Base-by-base conservation (phyloP, 2,888 invertebrate genomes). In the Eupithecia insigniata region DNA sequence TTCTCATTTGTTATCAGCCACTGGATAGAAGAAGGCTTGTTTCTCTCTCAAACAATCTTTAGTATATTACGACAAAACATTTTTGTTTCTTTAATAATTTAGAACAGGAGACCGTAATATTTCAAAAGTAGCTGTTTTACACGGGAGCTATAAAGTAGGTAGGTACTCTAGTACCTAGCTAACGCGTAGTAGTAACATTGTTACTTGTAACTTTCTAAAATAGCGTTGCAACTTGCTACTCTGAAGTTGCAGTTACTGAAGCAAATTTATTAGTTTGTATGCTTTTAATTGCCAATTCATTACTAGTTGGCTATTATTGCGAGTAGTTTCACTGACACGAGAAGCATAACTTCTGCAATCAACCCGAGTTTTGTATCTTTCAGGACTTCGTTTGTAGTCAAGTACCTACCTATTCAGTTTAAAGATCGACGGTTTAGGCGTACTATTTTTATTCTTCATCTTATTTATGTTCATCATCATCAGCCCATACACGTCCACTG, bases 201-300 rank as follows among this genome's bases (percentile, higher is more conserved):
- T 16, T 30, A 60, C 58, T 60, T 30, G 30, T 60, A 60, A 60
- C 30, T 30, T 60, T 30, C 12, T 30, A 18, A 30, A 60, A 30
- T 2, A 39, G 22, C 39, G 34, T 64, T 39, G 32, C 36, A 64
- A 64, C 36, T 64, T 36, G 64, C 26, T 36, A 26, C 64, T 64
- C 22, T 32, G 22, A 34, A 62, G 36, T 64, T 39, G 16, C 36
- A 62, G 62, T 62, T 34, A 62, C 22, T 62, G 34, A 62, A 36
- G 62, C 32, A 34, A 62, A 62, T 36, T 36, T 14, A 60, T 30
- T 60, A 36, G 36, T 64, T 64, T 64, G 64, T 16, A 14, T 39
- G 64, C 26, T 22, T 64, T 64, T 64, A 34, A 64, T 39, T 36
- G 64, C 6, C 26, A 14, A 14, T 36, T 64, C 39, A 22, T 26